Evolutionary conservation across 1,140 invertebrate genomes (phyloP).

Genomic region (Atopsyche davidsoni): DNA sequence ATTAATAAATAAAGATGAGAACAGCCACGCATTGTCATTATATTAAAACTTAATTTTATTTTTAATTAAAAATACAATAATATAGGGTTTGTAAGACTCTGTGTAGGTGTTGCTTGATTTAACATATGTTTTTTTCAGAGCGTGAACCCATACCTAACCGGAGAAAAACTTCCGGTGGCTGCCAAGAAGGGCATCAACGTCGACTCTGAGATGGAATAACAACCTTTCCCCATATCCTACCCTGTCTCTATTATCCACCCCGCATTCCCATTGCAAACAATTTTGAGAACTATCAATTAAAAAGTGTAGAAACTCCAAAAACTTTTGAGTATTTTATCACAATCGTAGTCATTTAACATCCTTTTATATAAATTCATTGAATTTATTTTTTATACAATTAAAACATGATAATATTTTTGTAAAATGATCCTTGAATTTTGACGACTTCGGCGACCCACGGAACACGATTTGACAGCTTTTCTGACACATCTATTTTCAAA

Average conservation of each 20-base stretch:
- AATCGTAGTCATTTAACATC: conserved; percentile 1
- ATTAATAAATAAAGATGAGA: too few species aligned
- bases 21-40: too few species aligned
- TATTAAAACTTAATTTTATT: too few species aligned
- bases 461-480: conserved; percentile 21
- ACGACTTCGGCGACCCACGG: conserved; percentile 26
- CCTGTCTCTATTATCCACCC: not conserved
- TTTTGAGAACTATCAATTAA: too few species aligned
- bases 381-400: conserved; percentile 21
- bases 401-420: conserved; percentile 26
- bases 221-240: not conserved
- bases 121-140: conserved; percentile 51
- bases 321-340: too few species aligned
- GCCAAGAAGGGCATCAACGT: conserved; percentile 81
- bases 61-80: too few species aligned
- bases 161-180: conserved; percentile 77
- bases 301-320: too few species aligned
- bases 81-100: too few species aligned
- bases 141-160: conserved; percentile 70
- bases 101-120: too few species aligned
- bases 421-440: conserved; percentile 18
- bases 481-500: conserved; percentile 19
- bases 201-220: conserved; percentile 30
- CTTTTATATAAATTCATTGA: conserved; percentile 8
- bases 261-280: too few species aligned